Conservation (phyloP, 2,113 vertebrate species). For the Capra hircus region DNA sequence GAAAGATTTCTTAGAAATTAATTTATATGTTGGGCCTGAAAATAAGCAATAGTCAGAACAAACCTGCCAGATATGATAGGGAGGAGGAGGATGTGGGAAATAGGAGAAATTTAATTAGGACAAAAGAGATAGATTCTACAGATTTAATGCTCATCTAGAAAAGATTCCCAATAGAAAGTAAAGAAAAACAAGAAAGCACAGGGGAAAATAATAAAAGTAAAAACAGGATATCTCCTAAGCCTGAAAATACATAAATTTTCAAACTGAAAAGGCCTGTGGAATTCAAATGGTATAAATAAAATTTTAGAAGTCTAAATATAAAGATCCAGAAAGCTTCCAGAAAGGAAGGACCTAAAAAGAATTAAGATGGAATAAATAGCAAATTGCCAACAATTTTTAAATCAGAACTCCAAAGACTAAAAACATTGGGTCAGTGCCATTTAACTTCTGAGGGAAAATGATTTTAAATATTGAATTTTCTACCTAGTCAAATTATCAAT, state of each 20-base stretch:
- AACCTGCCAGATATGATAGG: not conserved
- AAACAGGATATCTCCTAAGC: not conserved
- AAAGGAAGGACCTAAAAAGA: not conserved
- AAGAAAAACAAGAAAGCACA: not conserved
- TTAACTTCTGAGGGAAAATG: not conserved
- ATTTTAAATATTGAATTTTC: not conserved
- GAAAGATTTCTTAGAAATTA: not conserved
- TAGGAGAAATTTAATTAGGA: not conserved
- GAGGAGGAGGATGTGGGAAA: not conserved
- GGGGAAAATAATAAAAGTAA: not conserved
- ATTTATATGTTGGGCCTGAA: not conserved
- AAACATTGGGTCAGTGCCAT: not conserved
- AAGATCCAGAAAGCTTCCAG: not conserved
- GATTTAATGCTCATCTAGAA: not conserved
- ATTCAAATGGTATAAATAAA: not conserved
- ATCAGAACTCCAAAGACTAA: not conserved
- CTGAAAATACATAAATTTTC: not conserved
- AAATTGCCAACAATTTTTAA: not conserved
- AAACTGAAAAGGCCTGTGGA: not conserved
- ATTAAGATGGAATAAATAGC: not conserved
- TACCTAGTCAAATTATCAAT: not conserved
- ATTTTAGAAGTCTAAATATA: not conserved
- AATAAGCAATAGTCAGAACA: not conserved
- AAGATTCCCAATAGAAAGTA: not conserved
- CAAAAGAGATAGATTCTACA: not conserved